phyloP scores from a whole-genome alignment of 2,797 vertebrate genomes.

The Spatula versicolor region DNA sequence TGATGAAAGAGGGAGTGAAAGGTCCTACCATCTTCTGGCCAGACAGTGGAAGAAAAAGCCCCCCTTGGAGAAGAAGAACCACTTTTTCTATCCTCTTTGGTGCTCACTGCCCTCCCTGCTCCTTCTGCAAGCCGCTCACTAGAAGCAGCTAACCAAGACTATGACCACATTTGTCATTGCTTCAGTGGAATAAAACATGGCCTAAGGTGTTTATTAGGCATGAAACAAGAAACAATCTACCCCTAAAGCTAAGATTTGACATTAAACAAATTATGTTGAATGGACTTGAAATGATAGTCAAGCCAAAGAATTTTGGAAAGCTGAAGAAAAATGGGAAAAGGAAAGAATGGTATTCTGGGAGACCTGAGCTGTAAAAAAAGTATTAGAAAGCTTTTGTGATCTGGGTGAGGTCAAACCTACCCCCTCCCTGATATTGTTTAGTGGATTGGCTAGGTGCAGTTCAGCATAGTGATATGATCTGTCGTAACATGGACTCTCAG shows the following conservation, averaged over 20 bases:
- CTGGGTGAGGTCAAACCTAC: neutral
- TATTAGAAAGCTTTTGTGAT: neutral
- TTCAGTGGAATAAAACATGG: neutral
- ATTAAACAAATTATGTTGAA: neutral
- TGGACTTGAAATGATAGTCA: neutral
- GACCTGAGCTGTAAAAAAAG: neutral
- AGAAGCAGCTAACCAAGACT: neutral
- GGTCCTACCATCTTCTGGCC: neutral
- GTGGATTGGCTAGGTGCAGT: neutral
- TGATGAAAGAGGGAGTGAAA: neutral
- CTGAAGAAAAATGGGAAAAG: neutral
- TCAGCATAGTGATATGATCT: fast-evolving
- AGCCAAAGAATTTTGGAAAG: neutral
- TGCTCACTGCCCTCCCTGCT: neutral
- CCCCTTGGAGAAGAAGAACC: neutral
- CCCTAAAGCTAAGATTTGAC: neutral
- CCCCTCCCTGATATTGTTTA: neutral
- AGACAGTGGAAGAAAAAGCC: neutral
- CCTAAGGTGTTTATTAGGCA: neutral
- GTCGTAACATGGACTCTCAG: neutral
- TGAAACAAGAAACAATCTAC: neutral
- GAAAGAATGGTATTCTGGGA: neutral
- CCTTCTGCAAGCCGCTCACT: neutral
- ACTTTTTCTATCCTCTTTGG: neutral
- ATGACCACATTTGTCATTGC: neutral